These are phyloP conservation scores for Accipiter cooperii DNA, from an alignment of 2,113 vertebrate genomes.

Conservation along the genomic window DNA sequence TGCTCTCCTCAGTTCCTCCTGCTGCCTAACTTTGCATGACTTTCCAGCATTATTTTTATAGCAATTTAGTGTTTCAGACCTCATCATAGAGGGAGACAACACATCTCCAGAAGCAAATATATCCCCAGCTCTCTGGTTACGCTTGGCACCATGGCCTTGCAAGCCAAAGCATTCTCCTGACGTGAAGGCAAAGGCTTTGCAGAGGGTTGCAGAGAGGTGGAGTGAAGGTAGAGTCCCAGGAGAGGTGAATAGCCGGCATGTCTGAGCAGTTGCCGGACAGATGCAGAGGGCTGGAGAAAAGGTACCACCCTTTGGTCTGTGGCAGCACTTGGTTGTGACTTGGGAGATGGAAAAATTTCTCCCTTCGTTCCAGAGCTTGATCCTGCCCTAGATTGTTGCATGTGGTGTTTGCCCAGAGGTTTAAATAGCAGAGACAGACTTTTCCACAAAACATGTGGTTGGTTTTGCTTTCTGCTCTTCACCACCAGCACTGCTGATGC, in stretches of 20 bases:
- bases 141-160: neutral
- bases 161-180: neutral
- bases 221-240: neutral
- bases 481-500: neutral
- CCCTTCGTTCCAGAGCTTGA: neutral
- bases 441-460: neutral
- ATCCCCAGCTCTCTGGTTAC: neutral
- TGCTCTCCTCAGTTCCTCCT: neutral
- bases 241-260: neutral
- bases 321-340: neutral
- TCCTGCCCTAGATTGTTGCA: neutral
- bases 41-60: neutral
- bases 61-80: neutral
- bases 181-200: neutral
- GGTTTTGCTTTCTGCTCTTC: neutral
- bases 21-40: neutral
- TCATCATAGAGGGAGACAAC: fast-evolving
- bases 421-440: neutral
- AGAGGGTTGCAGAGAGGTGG: neutral
- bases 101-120: neutral
- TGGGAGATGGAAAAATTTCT: neutral
- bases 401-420: neutral
- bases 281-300: neutral
- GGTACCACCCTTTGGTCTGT: neutral
- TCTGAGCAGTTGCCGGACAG: neutral